Conservation (phyloP, 2,797 vertebrate species). For the Avahi laniger region DNA sequence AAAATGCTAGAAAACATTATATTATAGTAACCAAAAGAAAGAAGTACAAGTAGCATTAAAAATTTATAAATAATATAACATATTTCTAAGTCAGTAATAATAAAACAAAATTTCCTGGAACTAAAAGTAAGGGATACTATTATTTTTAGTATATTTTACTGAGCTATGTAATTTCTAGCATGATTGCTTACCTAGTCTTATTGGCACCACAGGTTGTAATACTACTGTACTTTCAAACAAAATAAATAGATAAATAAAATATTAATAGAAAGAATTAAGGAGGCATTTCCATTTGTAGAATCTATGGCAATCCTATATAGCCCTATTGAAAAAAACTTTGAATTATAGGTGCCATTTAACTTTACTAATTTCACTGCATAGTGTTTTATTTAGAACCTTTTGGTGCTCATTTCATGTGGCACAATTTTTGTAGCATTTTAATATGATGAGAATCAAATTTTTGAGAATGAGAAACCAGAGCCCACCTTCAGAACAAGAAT, state of each 20-base stretch:
- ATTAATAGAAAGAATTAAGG: constrained; percentile 21
- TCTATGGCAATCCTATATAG: not conserved
- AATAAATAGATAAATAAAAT: not conserved
- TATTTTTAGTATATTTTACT: constrained; percentile 13
- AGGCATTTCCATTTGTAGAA: not conserved
- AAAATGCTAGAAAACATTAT: not conserved
- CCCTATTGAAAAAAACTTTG: not conserved
- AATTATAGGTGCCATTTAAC: not conserved
- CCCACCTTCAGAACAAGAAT: not conserved
- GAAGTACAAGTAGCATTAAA: not conserved
- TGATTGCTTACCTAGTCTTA: not conserved
- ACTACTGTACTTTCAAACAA: constrained; percentile 14
- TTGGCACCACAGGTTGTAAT: not conserved
- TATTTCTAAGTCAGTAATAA: constrained; percentile 20
- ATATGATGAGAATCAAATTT: not conserved
- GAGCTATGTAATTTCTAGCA: not conserved
- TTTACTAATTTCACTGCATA: not conserved
- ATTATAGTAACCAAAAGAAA: not conserved
- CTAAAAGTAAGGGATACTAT: not conserved
- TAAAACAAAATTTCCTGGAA: constrained; percentile 11
- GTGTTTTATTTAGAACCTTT: not conserved
- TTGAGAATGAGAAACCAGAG: constrained; percentile 18
- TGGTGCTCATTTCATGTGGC: not conserved
- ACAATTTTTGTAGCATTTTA: not conserved
- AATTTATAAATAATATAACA: not conserved